Base-by-base conservation (phyloP, 2,888 invertebrate species). In the Odontocerum albicorne region DNA sequence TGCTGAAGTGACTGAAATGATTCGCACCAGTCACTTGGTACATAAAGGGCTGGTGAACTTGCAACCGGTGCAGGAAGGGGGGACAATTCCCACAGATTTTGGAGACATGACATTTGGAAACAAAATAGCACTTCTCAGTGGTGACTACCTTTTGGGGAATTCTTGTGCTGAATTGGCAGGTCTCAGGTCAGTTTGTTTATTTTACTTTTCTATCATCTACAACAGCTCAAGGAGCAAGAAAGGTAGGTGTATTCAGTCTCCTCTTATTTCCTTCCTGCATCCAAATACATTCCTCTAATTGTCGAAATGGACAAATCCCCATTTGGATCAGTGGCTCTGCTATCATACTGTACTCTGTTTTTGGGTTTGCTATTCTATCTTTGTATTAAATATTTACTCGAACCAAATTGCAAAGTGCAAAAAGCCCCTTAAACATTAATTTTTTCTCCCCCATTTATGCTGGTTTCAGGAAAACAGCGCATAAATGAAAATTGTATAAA, bases 1-100 rank as follows among this genome's bases (percentile, higher is more conserved):
- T 45, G 96, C 96, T 0, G 96, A 96, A 73, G 91, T 96, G n/a
- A 92, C 92, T 0, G 96, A 96, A 77, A 93, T 96, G 92, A 94
- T 96, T 61, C 84, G 95, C 40, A 95, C 95, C 0, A 92, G 95
- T 15, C 90, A 93, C 70, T 77, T 95, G 59, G 90, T 96, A 10
- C 96, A 97, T 73, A 90, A 87, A 69, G 91, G 87, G 3, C 79
- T 96, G 55, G 90, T 95, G 15, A 93, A 96, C 71, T 83, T 92
- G 67, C 85, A 86, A 65, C 79, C 82, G 1, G 67, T 74, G 32
- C 73, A 75, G 0, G 74, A 76, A 49, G 75, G 74, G 3, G 71
- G 79, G 57, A 79, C 82, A 64, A 68, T 72, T 1, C 77, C 83
- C 0, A 74, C 81, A 27, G 77, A 77, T 62, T 74, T 78, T 40